A percentile compares a stretch with the other conserved stretches of the same genome.
Evolutionary conservation across 2,888 invertebrate genomes (phyloP).

Genomic region (Cheilosia impressa): DNA sequence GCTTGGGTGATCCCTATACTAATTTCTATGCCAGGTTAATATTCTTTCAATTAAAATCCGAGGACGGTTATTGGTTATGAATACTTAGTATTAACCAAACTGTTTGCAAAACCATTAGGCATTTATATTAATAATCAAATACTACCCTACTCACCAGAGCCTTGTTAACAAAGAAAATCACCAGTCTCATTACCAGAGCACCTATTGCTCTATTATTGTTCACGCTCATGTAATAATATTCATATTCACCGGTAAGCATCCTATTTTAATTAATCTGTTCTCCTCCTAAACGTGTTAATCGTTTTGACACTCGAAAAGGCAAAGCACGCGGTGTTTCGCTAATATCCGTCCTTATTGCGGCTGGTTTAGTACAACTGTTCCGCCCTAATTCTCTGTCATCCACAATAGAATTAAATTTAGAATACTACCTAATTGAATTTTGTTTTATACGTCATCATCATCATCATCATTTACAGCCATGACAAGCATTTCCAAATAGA

Average conservation of each 20-base stretch:
- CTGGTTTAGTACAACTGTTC: not conserved
- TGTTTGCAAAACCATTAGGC: too few species aligned
- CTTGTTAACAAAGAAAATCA: not conserved
- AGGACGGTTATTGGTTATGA: too few species aligned
- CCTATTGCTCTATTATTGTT: not conserved
- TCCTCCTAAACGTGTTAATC: conserved; percentile 10
- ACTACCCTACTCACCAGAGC: too few species aligned
- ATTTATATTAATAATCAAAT: too few species aligned
- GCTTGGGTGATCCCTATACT: too few species aligned
- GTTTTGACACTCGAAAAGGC: conserved; percentile 3
- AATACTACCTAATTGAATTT: conserved; percentile 41
- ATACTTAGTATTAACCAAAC: too few species aligned
- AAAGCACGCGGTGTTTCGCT: conserved; percentile 5
- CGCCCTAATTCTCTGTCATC: conserved; percentile 5
- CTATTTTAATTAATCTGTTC: conserved; percentile 24
- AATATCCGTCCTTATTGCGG: conserved; percentile 2
- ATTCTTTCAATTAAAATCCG: too few species aligned
- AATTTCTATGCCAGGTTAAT: too few species aligned
- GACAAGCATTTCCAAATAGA: conserved; percentile 22
- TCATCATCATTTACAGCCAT: conserved; percentile 29
- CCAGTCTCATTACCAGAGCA: not conserved
- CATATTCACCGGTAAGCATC: not conserved
- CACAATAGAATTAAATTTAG: conserved; percentile 21
- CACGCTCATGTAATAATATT: not conserved
- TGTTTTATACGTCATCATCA: conserved; percentile 22